Conservation (phyloP, 1,140 invertebrate species). For the Druon quercuslanigerum region DNA sequence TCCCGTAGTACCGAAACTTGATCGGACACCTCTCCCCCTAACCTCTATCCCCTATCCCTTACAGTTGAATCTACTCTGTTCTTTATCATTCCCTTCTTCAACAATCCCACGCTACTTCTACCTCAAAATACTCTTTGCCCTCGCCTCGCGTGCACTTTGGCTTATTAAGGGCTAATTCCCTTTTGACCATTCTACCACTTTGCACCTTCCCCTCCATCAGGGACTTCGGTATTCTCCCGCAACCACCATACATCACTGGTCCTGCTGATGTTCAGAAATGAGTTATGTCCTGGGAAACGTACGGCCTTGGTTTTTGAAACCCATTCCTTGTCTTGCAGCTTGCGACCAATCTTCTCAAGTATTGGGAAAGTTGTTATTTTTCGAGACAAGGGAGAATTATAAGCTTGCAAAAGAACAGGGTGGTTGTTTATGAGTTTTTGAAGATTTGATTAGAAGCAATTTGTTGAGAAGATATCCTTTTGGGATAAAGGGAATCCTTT, state of each 20-base stretch:
- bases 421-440: too few species aligned
- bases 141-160: conserved; percentile 69
- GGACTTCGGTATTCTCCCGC: conserved; percentile 47
- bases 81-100: conserved; percentile 47
- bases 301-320: neutral
- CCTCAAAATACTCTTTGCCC: conserved; percentile 59
- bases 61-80: neutral
- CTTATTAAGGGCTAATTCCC: conserved; percentile 66
- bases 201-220: conserved; percentile 42
- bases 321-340: neutral
- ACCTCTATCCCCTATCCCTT: neutral
- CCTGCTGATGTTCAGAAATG: conserved; percentile 52
- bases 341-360: neutral
- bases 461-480: too few species aligned
- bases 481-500: too few species aligned
- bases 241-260: conserved; percentile 57
- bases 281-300: conserved; percentile 44
- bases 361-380: neutral
- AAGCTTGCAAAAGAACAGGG: too few species aligned
- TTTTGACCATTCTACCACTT: conserved; percentile 44
- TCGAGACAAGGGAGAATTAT: neutral
- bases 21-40: conserved; percentile 29
- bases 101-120: conserved; percentile 37
- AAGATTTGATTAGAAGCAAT: too few species aligned
- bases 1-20: neutral